Percentiles rank a stretch among this genome's conserved stretches.
phyloP scores from a whole-genome alignment of 1,140 invertebrate genomes.

The Apis florea region DNA sequence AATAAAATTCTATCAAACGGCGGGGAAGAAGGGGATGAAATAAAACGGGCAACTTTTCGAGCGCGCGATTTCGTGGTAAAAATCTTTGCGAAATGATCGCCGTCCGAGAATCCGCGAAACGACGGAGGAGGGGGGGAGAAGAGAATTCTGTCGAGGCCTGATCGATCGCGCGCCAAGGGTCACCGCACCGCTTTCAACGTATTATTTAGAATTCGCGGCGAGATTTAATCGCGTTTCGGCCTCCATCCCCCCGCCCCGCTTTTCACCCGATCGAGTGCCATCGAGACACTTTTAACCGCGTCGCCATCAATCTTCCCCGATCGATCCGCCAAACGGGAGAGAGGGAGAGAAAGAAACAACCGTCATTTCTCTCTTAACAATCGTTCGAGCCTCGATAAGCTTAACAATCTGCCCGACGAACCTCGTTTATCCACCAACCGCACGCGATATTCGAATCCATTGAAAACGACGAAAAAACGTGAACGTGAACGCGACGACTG shows the following conservation, averaged over 20 bases:
- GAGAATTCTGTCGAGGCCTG: background rate
- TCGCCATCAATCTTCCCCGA: constrained; percentile 5
- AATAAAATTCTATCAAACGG: too few relatives aligned
- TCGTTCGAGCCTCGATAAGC: background rate
- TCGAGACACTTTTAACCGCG: constrained; percentile 31
- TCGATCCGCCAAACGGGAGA: background rate
- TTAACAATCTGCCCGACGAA: background rate
- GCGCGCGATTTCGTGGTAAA: too few relatives aligned
- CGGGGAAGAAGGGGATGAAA: too few relatives aligned
- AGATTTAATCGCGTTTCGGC: constrained; percentile 30
- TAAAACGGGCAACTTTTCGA: too few relatives aligned
- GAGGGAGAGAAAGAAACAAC: background rate
- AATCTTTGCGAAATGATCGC: background rate
- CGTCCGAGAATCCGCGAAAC: background rate
- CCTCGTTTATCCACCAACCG: background rate
- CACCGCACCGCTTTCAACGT: background rate
- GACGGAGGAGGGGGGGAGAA: background rate
- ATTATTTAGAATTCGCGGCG: constrained; percentile 17
- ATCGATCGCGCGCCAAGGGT: background rate
- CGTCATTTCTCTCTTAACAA: background rate
- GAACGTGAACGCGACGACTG: too few relatives aligned
- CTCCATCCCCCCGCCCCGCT: background rate
- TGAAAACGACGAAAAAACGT: too few relatives aligned
- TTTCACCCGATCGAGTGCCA: constrained; percentile 27
- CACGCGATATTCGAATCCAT: background rate